Evolutionary conservation across 2,113 vertebrate species (phyloP), one percentile per base, ranked within the genome.

Genomic region (Typhlomys cinereus): DNA sequence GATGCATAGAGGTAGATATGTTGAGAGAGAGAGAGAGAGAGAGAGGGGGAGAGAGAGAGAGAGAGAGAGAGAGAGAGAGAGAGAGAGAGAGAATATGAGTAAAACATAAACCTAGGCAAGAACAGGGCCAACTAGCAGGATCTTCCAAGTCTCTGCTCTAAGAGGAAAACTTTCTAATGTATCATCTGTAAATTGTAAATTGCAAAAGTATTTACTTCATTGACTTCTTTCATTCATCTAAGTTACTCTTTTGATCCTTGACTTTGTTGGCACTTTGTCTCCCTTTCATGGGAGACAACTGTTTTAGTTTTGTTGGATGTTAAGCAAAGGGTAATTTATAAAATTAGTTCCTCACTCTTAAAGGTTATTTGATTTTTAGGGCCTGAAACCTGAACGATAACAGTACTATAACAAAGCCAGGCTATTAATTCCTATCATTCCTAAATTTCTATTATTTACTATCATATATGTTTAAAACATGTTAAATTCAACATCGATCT

Each of bases 131-230:
- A 34, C 14, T 17, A 66, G 23, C 4, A 8, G 13, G 17, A 4
- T 1, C 8, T 3, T 39, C 25, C n/a, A n/a, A 50, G 0, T 3
- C 14, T 15, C 52, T 25, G 1, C 15, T 12, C 34, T 21, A 50
- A 23, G 2, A 21, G 7, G 1, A 52, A 82, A 80, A 20, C 1
- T 7, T 50, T 5, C 48, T 23, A 25, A 3, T 61, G 31, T 7
- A 17, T 23, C 48, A 54, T 41, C 34, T 62, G 7, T 12, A 48
- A 27, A 75, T 79, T 87, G 14, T 12, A 84, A 20, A n/a, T n/a
- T n/a, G n/a, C n/a, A n/a, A n/a, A n/a, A n/a, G n/a, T n/a, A n/a
- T n/a, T n/a, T 2, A 41, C 31, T 4, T 4, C 1, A 31, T 50
- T 76, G 4, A 59, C 7, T 41, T 82, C 5, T 44, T 62, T 73